phyloP scores from a whole-genome alignment of 2,797 vertebrate genomes.

The Crenuchus spilurus region DNA sequence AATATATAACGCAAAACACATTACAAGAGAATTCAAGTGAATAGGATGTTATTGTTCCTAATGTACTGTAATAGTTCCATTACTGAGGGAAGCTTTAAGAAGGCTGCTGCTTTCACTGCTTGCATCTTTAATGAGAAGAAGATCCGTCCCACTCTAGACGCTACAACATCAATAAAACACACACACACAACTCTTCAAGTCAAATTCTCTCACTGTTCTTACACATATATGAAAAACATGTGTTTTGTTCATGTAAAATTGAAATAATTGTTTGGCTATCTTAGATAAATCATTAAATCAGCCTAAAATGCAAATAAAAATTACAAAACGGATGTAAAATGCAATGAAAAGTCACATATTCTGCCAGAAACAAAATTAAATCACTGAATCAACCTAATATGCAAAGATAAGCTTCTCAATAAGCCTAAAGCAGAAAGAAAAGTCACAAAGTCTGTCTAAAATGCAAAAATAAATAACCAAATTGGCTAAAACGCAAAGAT shows the following conservation, averaged over 20 bases:
- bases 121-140: slow-evolving; percentile 72
- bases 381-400: too few relatives aligned
- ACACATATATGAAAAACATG: background rate
- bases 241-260: too few relatives aligned
- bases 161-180: slow-evolving; percentile 40
- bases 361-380: too few relatives aligned
- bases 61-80: slow-evolving; percentile 9
- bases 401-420: too few relatives aligned
- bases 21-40: background rate
- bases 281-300: too few relatives aligned
- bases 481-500: too few relatives aligned
- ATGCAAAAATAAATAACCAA: too few relatives aligned
- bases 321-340: too few relatives aligned
- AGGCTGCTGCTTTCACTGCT: slow-evolving; percentile 50
- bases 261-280: too few relatives aligned
- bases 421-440: too few relatives aligned
- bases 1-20: background rate
- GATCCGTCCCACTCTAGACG: slow-evolving; percentile 55
- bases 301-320: background rate
- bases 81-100: slow-evolving; percentile 5
- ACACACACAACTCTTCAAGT: background rate
- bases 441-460: too few relatives aligned
- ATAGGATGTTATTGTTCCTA: background rate
- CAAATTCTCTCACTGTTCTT: slow-evolving; percentile 11
- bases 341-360: too few relatives aligned